Conservation (phyloP, 2,888 invertebrate species). For the Trichacis sp. region DNA sequence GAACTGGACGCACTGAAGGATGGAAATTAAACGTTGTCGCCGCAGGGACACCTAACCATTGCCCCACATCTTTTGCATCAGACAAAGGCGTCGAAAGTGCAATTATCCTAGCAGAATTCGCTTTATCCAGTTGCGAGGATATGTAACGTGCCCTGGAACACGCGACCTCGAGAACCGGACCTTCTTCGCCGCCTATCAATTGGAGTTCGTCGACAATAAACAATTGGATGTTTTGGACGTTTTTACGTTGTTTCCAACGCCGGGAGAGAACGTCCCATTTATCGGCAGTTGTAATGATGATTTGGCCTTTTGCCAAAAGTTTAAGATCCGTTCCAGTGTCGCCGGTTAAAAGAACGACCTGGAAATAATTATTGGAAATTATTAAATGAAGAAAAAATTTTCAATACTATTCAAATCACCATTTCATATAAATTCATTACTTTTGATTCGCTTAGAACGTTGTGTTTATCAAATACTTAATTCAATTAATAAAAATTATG, state of each 20-base stretch:
- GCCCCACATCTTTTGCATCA: slow-evolving; percentile 94
- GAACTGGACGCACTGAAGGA: slow-evolving; percentile 95
- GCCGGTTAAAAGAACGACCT: slow-evolving; percentile 91
- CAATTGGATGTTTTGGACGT: slow-evolving; percentile 95
- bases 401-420: no score
- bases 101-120: slow-evolving; percentile 89
- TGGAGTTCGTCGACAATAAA: slow-evolving; percentile 98
- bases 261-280: slow-evolving; percentile 99
- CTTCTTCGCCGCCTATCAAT: slow-evolving; percentile 88
- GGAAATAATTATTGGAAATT: no score
- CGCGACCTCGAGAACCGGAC: slow-evolving; percentile 93
- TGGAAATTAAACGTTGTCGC: slow-evolving; percentile 98
- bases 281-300: slow-evolving; percentile 97
- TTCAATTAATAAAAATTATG: no score
- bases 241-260: slow-evolving; percentile 98
- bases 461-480: no score
- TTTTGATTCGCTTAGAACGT: no score
- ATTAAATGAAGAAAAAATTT: no score
- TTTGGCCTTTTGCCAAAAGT: slow-evolving; percentile 89
- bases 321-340: slow-evolving; percentile 98
- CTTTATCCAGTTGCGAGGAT: slow-evolving; percentile 90
- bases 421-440: no score
- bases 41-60: slow-evolving; percentile 95
- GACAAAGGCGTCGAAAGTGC: slow-evolving; percentile 93
- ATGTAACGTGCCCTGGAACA: slow-evolving; percentile 96